These are phyloP conservation scores for Sitobion miscanthi DNA, from an alignment of 1,140 invertebrate species.

Conservation along the genomic window DNA sequence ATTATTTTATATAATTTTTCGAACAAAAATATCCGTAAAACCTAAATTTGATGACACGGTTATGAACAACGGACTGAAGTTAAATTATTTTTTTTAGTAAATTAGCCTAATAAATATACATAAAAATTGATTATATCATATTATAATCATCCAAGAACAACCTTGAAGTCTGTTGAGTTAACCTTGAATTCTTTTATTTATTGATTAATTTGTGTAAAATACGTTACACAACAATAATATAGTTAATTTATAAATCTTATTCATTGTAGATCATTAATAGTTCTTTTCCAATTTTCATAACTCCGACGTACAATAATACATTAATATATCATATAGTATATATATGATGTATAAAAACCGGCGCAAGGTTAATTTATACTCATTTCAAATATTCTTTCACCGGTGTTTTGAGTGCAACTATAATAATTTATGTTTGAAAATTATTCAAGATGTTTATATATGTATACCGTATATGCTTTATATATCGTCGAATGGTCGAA, in stretches of 20 bases:
- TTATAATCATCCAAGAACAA: not conserved
- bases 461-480: not conserved
- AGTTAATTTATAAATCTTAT: conserved; percentile 9
- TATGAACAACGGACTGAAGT: not conserved
- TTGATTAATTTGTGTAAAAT: conserved; percentile 24
- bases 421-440: not conserved
- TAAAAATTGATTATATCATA: not conserved
- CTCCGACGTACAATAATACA: not conserved
- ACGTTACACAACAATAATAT: conserved; percentile 14
- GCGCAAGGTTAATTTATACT: conserved; percentile 20
- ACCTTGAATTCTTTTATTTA: conserved; percentile 14
- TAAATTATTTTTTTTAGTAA: not conserved
- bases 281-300: not conserved
- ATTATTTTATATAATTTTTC: not conserved
- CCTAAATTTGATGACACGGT: not conserved
- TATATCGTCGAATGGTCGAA: not conserved
- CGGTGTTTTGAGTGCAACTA: not conserved
- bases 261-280: conserved; percentile 2
- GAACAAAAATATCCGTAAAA: not conserved
- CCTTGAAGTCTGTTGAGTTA: not conserved
- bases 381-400: not conserved
- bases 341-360: not conserved
- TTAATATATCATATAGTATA: not conserved
- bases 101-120: not conserved
- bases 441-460: not conserved